Percentiles rank a stretch among this genome's conserved stretches.
These are phyloP conservation scores for Nemopilema nomurai DNA, from an alignment of 30 jellyfish, hydroid and myxozoan genomes.

Conservation along the genomic window DNA sequence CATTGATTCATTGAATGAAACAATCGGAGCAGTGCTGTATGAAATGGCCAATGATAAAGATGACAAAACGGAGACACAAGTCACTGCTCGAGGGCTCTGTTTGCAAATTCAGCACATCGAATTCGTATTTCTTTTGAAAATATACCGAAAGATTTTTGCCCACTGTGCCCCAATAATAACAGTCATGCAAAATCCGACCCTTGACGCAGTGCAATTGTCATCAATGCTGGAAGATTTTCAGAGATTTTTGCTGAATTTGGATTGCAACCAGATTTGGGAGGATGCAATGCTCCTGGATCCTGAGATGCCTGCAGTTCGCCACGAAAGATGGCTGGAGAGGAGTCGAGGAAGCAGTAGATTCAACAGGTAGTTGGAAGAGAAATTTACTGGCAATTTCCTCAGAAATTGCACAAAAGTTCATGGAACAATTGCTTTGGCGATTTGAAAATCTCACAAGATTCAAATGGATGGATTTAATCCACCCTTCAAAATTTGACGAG, in stretches of 20 bases:
- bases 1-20: constrained; percentile 31
- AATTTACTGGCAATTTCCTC: constrained; percentile 5
- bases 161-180: constrained; percentile 47
- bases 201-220: constrained; percentile 34
- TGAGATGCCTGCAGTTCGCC: constrained; percentile 35
- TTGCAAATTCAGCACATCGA: constrained; percentile 46
- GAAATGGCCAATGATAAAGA: constrained; percentile 13
- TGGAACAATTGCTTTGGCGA: constrained; percentile 50
- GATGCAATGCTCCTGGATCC: constrained; percentile 48
- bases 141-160: constrained; percentile 24
- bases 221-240: constrained; percentile 30
- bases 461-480: constrained; percentile 54
- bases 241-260: constrained; percentile 16
- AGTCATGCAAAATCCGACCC: constrained; percentile 49
- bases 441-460: constrained; percentile 41
- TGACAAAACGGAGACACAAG: constrained; percentile 34
- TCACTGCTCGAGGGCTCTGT: constrained; percentile 56
- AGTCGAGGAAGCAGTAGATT: constrained; percentile 42
- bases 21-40: constrained; percentile 35
- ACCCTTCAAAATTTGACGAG: constrained; percentile 52
- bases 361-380: constrained; percentile 36
- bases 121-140: constrained; percentile 25
- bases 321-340: constrained; percentile 57
- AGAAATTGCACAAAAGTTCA: constrained; percentile 12
- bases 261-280: constrained; percentile 33